Conservation (phyloP, 2,113 vertebrate species). For the Raja brachyura region DNA sequence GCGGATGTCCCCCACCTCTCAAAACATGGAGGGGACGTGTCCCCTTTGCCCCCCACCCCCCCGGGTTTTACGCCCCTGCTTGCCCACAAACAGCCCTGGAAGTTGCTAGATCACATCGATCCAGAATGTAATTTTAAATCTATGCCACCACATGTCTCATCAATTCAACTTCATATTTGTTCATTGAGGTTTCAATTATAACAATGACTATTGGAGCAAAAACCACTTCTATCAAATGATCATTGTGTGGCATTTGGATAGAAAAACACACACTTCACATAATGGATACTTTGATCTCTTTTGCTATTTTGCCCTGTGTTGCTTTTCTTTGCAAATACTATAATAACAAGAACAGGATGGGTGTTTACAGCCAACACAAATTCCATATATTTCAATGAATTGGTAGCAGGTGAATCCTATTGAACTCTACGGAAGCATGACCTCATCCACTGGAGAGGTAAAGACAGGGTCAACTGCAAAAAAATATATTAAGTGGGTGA, state of each 20-base stretch:
- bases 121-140: background rate
- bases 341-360: conserved; percentile 48
- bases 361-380: conserved; percentile 43
- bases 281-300: conserved; percentile 31
- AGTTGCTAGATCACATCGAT: background rate
- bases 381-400: conserved; percentile 43
- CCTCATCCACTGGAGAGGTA: conserved; percentile 53
- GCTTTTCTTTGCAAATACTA: conserved; percentile 43
- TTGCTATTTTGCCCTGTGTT: conserved; percentile 35
- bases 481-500: conserved; percentile 50
- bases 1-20: too few relatives aligned
- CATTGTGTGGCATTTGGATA: conserved; percentile 1
- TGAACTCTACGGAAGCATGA: conserved; percentile 45
- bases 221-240: conserved; percentile 53
- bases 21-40: too few relatives aligned
- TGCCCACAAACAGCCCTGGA: background rate
- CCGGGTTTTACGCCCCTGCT: too few relatives aligned
- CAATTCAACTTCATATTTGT: background rate
- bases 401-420: conserved; percentile 44
- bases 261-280: conserved; percentile 45
- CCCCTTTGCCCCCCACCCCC: too few relatives aligned
- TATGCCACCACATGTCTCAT: background rate
- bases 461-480: conserved; percentile 51
- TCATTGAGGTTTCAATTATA: background rate
- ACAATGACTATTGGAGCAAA: conserved; percentile 43